A percentile compares a stretch with the other conserved stretches of the same genome.
Conservation (phyloP, 2,113 vertebrate genomes). For the Daphoenositta chrysoptera region DNA sequence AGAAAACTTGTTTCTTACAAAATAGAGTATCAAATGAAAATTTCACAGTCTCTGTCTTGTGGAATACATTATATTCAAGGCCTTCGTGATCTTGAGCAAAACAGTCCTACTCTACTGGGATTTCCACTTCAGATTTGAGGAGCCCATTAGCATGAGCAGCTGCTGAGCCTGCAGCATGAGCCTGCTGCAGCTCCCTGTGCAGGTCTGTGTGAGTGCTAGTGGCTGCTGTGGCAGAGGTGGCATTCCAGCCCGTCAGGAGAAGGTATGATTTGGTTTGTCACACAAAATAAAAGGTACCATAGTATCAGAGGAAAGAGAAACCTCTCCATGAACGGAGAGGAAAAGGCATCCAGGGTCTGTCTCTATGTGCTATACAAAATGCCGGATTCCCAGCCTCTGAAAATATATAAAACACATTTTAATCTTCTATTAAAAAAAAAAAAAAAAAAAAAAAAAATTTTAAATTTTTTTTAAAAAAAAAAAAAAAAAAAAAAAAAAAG, state of each 20-base stretch:
- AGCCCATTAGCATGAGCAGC: background rate
- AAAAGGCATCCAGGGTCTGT: background rate
- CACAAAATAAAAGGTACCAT: background rate
- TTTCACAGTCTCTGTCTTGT: background rate
- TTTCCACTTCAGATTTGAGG: background rate
- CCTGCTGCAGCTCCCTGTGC: background rate
- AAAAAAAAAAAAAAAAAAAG: background rate
- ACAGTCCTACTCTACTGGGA: background rate
- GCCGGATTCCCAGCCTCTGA: background rate
- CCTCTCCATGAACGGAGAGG: background rate
- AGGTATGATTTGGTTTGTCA: background rate
- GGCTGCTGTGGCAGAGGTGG: background rate
- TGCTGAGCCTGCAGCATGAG: background rate
- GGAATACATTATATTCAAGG: background rate
- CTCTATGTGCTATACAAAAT: background rate
- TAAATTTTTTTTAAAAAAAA: background rate
- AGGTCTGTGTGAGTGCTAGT: background rate
- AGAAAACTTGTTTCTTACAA: background rate
- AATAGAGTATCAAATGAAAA: background rate
- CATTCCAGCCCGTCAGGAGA: background rate
- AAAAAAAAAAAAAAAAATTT: background rate
- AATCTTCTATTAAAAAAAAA: background rate
- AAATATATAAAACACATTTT: background rate
- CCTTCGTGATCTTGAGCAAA: background rate
- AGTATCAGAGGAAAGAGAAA: background rate